A percentile compares a stretch with the other conserved stretches of the same genome.
Conservation (phyloP, 2,113 vertebrate species). For the Lagenorhynchus albirostris region DNA sequence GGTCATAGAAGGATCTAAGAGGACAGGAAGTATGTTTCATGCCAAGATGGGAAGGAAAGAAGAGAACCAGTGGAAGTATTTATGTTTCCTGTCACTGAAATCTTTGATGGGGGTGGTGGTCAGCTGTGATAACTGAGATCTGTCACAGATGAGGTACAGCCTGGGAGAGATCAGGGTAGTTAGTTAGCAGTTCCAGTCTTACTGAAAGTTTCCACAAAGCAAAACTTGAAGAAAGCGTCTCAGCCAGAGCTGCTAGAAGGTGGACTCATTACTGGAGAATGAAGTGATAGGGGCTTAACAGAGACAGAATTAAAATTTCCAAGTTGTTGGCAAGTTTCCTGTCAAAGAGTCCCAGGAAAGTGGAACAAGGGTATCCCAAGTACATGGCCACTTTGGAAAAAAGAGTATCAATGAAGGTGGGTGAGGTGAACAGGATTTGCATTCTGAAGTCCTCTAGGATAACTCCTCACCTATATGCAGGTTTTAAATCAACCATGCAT, state of each 20-base stretch:
- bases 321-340: background rate
- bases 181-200: background rate
- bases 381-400: background rate
- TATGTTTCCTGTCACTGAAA: background rate
- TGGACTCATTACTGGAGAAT: background rate
- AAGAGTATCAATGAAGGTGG: background rate
- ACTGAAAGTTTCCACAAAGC: background rate
- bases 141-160: background rate
- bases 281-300: background rate
- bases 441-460: background rate
- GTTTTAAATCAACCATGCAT: background rate
- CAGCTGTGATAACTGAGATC: background rate
- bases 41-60: background rate
- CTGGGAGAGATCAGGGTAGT: background rate
- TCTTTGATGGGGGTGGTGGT: background rate
- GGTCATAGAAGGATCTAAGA: background rate
- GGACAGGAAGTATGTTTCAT: background rate
- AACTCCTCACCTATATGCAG: background rate
- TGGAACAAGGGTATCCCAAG: background rate
- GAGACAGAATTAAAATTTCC: slow-evolving; percentile 15
- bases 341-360: background rate
- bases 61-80: background rate
- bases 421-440: background rate
- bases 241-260: background rate
- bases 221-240: background rate